phyloP scores from a whole-genome alignment of 2,888 invertebrate genomes.

The Synergus laeviventris region DNA sequence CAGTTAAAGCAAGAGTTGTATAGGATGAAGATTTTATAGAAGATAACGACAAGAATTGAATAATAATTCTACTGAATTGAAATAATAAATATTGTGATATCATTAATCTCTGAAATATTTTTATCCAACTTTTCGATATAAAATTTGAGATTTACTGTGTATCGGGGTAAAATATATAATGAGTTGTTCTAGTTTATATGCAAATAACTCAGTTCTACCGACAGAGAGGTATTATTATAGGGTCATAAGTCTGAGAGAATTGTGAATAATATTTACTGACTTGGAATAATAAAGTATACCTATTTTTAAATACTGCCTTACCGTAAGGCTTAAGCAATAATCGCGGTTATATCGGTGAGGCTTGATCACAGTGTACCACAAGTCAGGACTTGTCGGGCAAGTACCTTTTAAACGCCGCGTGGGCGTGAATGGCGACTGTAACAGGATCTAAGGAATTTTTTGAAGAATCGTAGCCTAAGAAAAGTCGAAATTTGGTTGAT shows the following conservation, averaged over 20 bases:
- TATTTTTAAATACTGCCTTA: background rate
- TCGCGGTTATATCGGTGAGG: background rate
- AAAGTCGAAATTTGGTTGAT: background rate
- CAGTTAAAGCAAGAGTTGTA: background rate
- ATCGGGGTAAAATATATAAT: background rate
- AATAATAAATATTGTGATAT: too few species aligned
- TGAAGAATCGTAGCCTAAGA: constrained; percentile 8
- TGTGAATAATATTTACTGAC: constrained; percentile 7
- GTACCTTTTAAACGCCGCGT: constrained; percentile 42
- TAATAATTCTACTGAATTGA: too few species aligned
- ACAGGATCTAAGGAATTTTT: constrained; percentile 55
- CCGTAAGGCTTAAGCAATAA: background rate
- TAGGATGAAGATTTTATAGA: background rate
- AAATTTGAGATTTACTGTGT: background rate
- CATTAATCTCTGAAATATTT: too few species aligned
- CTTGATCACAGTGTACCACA: background rate
- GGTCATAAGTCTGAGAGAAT: background rate
- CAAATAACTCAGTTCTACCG: constrained; percentile 7
- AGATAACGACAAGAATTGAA: too few species aligned
- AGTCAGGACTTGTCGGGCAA: constrained; percentile 4
- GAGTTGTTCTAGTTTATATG: background rate
- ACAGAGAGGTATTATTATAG: background rate
- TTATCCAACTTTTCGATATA: too few species aligned
- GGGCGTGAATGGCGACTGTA: constrained; percentile 56
- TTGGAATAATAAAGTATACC: background rate